Base-by-base conservation (phyloP, 2,113 vertebrate species). In the Rhinopithecus roxellana region DNA sequence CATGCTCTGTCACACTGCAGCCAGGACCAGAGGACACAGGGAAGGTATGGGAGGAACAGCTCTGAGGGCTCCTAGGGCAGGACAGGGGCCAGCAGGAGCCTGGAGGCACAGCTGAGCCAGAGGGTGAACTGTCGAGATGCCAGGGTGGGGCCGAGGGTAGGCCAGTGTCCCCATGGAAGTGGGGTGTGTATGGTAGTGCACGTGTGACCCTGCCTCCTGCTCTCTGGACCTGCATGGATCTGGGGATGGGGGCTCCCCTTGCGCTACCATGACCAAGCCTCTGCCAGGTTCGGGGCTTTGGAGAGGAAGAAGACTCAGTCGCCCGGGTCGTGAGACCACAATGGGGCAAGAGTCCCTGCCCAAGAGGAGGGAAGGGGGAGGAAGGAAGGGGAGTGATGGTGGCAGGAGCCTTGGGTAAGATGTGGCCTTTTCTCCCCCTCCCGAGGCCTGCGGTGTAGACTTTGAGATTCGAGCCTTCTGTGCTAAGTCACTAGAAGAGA, bases 401-500 rank as follows among this genome's bases (percentile, higher is more conserved):
- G 16, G 55, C 40, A 8, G 88, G 35, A 77, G 43, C 75, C 88
- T 89, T 89, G 85, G 43, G 67, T 95, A 90, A 97, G 90, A 93
- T 7, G 8, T 57, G 55, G 69, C 93, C 59, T 81, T 90, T 93
- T 92, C 64, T 95, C 48, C 20, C 43, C 50, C 2, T 52, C 55
- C 55, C 20, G 40, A 99, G 99, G 99, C 99, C 85, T 99, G 99
- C 17, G 99, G 99, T 0, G 99, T 99, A 0, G 99, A 99, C 98
- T 99, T 99, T 97, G 99, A 99, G 98, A 99, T 99, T 94, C 99
- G 99, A 98, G 99, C 99, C 38, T 99, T 99, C 97, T 99, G 99
- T 97, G 99, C 99, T 98, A 99, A 99, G 98, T 98, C 99, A 0
- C 98, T 99, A 98, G 99, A 99, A 90, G 99, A 99, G 97, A 99